Evolutionary conservation across 2,113 vertebrate genomes (phyloP).

Genomic region (Coregonus clupeaformis): DNA sequence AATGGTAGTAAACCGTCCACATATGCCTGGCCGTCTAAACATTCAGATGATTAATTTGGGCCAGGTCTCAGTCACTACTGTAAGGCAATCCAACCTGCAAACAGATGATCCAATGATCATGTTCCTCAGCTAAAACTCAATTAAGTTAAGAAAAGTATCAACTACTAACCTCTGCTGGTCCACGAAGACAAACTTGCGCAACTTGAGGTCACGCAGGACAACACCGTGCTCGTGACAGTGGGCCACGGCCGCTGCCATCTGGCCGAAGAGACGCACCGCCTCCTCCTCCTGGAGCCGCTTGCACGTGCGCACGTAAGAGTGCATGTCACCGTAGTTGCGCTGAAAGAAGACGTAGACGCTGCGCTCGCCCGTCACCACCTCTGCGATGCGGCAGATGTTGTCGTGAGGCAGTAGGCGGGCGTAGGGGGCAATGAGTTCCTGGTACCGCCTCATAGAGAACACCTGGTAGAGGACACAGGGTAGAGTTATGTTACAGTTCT

Average conservation of each 20-base stretch:
- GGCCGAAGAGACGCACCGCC: conserved; percentile 72
- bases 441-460: conserved; percentile 69
- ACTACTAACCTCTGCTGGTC: conserved; percentile 75
- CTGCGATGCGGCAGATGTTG: conserved; percentile 71
- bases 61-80: neutral
- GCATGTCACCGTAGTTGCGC: conserved; percentile 78
- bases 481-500: too few relatives aligned
- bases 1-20: too few relatives aligned
- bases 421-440: conserved; percentile 73
- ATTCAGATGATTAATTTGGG: neutral
- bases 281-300: conserved; percentile 76
- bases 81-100: too few relatives aligned
- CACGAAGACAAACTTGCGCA: conserved; percentile 81
- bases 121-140: neutral
- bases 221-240: conserved; percentile 80
- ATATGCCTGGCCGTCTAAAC: too few relatives aligned
- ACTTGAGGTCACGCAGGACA: conserved; percentile 82
- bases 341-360: conserved; percentile 75
- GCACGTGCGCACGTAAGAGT: conserved; percentile 75
- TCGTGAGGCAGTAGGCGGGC: conserved; percentile 63
- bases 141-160: neutral
- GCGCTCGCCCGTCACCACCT: conserved; percentile 69
- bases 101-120: too few relatives aligned
- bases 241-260: conserved; percentile 73
- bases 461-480: conserved; percentile 63